phyloP scores from a whole-genome alignment of 2,888 invertebrate genomes.

The Clitarchus hookeri region DNA sequence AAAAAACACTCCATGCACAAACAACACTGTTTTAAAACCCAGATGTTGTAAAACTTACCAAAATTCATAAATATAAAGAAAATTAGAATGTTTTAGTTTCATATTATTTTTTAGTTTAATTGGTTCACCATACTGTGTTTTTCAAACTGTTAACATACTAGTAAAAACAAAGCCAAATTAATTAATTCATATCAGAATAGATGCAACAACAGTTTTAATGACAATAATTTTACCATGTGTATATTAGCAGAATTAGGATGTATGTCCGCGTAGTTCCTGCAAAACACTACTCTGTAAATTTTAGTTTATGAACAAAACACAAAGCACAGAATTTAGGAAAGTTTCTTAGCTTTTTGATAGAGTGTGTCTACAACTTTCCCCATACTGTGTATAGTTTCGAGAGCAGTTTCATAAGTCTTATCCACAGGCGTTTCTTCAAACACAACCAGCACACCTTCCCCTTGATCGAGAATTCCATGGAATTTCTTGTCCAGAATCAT shows the following conservation, averaged over 20 bases:
- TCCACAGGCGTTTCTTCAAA: slow-evolving; percentile 95
- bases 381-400: slow-evolving; percentile 98
- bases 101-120: neutral
- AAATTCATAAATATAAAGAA: neutral
- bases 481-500: slow-evolving; percentile 99
- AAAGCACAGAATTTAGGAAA: slow-evolving; percentile 67
- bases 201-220: neutral
- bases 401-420: slow-evolving; percentile 95
- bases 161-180: neutral
- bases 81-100: neutral
- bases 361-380: slow-evolving; percentile 99
- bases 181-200: neutral
- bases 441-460: slow-evolving; percentile 95
- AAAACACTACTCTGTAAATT: neutral
- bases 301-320: neutral
- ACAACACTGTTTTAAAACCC: neutral
- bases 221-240: neutral
- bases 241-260: neutral
- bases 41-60: neutral
- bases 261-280: neutral
- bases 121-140: neutral
- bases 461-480: slow-evolving; percentile 96
- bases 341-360: slow-evolving; percentile 98
- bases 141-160: neutral
- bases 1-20: neutral